These are phyloP conservation scores for Ommatoiulus sabulosus DNA, from an alignment of 2,888 invertebrate species.

Conservation along the genomic window DNA sequence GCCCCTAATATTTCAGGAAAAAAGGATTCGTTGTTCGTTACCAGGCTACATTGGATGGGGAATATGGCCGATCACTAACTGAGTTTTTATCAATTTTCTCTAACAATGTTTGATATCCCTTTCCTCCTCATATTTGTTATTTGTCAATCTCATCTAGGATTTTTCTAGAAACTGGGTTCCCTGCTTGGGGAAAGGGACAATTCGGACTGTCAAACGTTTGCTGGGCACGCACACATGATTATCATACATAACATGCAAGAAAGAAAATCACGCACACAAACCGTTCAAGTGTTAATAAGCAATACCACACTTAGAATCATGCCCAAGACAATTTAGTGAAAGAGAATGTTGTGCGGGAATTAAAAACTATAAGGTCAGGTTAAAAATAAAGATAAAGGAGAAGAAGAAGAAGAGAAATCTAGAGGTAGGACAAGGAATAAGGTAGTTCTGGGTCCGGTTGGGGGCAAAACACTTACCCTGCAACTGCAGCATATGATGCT, in stretches of 20 bases:
- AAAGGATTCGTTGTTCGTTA: too few species aligned
- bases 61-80: too few species aligned
- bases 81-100: too few species aligned
- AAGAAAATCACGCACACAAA: background rate
- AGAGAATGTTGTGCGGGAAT: background rate
- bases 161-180: too few species aligned
- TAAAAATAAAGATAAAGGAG: background rate
- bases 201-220: background rate
- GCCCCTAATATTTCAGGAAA: too few species aligned
- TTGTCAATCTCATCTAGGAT: too few species aligned
- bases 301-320: background rate
- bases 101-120: too few species aligned
- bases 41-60: too few species aligned
- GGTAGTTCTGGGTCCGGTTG: background rate
- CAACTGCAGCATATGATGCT: constrained; percentile 63
- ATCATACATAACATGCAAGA: background rate
- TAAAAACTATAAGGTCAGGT: background rate
- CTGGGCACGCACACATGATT: background rate
- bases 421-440: background rate
- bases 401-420: background rate
- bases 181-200: background rate
- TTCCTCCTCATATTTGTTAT: too few species aligned
- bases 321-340: background rate
- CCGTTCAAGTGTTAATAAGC: background rate
- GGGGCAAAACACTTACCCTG: constrained; percentile 61